Base-by-base conservation (phyloP, 2,888 invertebrate genomes). In the Trachelus iudaicus region DNA sequence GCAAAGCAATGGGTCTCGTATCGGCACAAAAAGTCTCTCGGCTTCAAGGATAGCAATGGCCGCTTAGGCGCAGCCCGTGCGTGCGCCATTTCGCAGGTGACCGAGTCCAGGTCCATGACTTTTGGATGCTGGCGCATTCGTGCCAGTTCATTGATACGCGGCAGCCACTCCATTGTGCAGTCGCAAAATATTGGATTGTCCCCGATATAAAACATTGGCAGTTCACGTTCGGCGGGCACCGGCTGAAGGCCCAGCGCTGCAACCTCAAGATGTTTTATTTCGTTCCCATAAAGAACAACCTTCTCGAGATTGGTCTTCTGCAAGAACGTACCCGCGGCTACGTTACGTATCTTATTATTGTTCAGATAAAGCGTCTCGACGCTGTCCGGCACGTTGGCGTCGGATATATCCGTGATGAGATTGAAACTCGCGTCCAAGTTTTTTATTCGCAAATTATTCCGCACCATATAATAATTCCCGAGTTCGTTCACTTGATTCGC, bases 111-210 rank as follows among this genome's bases (percentile, higher is more conserved):
- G 93, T 97, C 97, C 92, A 96, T 94, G 88, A 97, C 95, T 89
- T 95, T 94, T 73, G 97, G 96, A 91, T 96, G 95, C 89, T 96
- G 95, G 78, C 95, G 92, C 82, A 94, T 93, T 87, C 95, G 94
- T 87, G 94, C 94, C 90, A 96, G 92, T 92, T 95, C 95, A 93
- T 96, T 96, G 91, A 96, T 95, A 90, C 95, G 93, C 87, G 96
- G 94, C 86, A 97, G 91, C 97, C 97, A 97, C 92, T 97, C 97
- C 96, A 97, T 96, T 86, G 95, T 95, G 92, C 97, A 97, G 92
- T 97, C 96, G 91, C 97, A 97, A 85, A 95, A 94, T 90, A 97
- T 95, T 80, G 97, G 97, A 93, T 97, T 97, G 87, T 95, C 95
- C 75, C 96, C 96, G 83, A 97, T 94, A 90, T 95, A 96, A 92